Percentiles rank a stretch among this genome's conserved stretches.
Evolutionary conservation across 2,113 vertebrate genomes (phyloP).

Genomic region (Proterorhinus semilunaris): DNA sequence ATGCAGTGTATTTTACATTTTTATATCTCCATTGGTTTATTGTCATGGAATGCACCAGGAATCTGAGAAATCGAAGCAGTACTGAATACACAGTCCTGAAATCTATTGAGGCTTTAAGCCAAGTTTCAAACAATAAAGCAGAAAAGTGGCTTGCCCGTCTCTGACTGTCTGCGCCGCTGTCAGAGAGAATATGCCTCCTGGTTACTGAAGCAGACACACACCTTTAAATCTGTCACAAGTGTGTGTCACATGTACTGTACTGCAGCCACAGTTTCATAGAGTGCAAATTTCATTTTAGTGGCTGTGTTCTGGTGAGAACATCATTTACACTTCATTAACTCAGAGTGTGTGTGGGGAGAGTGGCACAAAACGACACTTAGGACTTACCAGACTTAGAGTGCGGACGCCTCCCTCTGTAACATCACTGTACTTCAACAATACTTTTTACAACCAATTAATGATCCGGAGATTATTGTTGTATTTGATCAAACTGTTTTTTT

Average conservation of each 20-base stretch:
- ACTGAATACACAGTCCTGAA: too few species aligned
- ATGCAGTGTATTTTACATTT: too few species aligned
- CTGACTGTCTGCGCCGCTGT: conserved; percentile 35
- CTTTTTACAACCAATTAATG: too few species aligned
- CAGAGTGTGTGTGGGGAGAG: conserved; percentile 14
- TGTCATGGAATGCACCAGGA: too few species aligned
- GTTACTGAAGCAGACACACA: conserved; percentile 59
- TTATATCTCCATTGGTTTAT: too few species aligned
- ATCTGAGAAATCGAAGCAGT: too few species aligned
- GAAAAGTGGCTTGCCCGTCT: conserved; percentile 13
- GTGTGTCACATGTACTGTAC: conserved; percentile 27
- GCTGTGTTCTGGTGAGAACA: conserved; percentile 38
- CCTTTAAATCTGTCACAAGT: conserved; percentile 38
- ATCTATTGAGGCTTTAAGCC: neutral
- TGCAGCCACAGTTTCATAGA: conserved; percentile 39
- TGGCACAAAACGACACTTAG: neutral
- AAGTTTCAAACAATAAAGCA: neutral
- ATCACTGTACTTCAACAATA: neutral
- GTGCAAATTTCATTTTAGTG: conserved; percentile 64
- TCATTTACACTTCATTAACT: conserved; percentile 52
- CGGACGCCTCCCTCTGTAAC: too few species aligned
- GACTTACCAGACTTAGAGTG: neutral
- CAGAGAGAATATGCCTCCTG: conserved; percentile 53
- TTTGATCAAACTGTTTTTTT: too few species aligned
- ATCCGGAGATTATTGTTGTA: too few species aligned